phyloP scores from a whole-genome alignment of 2,113 vertebrate species.

The Gymnarchus niloticus region DNA sequence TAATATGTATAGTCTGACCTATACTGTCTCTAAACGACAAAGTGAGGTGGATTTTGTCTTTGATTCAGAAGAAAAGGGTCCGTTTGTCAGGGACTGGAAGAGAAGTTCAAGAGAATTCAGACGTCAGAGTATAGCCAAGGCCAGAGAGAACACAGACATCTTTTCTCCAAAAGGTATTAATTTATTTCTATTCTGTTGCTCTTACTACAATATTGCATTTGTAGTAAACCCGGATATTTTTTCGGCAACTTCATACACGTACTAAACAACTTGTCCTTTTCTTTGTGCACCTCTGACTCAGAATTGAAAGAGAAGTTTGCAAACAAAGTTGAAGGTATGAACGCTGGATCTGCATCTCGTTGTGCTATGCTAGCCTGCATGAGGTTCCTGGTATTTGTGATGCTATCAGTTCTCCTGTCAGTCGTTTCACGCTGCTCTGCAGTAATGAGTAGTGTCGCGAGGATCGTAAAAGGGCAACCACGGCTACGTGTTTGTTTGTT shows the following conservation, averaged over 20 bases:
- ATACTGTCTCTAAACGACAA: background rate
- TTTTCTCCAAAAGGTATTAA: constrained; percentile 39
- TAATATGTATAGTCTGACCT: background rate
- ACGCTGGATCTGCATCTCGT: background rate
- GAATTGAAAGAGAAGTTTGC: constrained; percentile 45
- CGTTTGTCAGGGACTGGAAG: constrained; percentile 48
- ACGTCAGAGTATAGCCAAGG: constrained; percentile 48
- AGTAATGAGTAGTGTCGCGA: background rate
- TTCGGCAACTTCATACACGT: background rate
- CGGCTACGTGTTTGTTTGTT: background rate
- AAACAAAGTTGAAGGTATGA: constrained; percentile 56
- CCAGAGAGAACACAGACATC: constrained; percentile 29
- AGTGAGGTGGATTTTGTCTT: constrained; percentile 33
- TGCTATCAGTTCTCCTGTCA: background rate
- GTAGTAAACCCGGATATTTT: background rate
- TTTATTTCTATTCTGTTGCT: background rate
- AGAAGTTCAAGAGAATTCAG: constrained; percentile 49
- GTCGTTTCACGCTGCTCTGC: background rate
- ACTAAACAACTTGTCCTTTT: background rate
- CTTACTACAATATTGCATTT: background rate
- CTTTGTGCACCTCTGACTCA: constrained; percentile 27
- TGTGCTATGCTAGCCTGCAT: background rate
- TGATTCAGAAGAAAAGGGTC: constrained; percentile 44
- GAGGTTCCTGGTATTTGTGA: background rate
- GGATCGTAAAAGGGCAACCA: background rate